A percentile compares a stretch with the other conserved stretches of the same genome.
Evolutionary conservation across 1,140 invertebrate species (phyloP).

Genomic region (Meloidogyne exigua): DNA sequence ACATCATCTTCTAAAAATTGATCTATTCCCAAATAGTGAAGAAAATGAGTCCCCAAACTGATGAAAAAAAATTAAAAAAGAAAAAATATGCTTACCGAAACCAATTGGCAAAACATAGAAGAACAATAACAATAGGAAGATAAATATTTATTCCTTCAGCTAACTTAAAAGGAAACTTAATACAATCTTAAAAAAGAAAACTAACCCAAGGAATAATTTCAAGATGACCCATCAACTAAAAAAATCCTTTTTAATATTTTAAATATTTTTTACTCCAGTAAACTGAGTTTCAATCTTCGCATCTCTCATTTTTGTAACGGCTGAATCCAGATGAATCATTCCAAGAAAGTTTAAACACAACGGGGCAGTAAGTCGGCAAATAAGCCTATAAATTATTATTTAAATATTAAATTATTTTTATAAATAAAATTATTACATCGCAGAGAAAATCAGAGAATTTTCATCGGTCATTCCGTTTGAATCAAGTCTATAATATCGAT

Average conservation of each 20-base stretch:
- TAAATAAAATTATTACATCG: slow-evolving; percentile 70
- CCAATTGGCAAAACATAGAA: slow-evolving; percentile 89
- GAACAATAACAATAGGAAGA: slow-evolving; percentile 91
- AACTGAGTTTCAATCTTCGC: slow-evolving; percentile 62
- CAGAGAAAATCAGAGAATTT: slow-evolving; percentile 95
- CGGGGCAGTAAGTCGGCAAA: slow-evolving; percentile 92
- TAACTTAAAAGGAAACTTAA: background rate
- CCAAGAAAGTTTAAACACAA: slow-evolving; percentile 97
- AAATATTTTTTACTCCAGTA: slow-evolving; percentile 47
- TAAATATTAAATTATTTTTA: slow-evolving; percentile 6
- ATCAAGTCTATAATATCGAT: slow-evolving; percentile 94
- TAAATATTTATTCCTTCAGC: slow-evolving; percentile 98
- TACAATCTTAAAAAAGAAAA: background rate
- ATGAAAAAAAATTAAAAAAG: background rate
- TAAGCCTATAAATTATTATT: slow-evolving; percentile 72
- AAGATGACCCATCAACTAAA: slow-evolving; percentile 98
- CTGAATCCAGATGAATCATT: slow-evolving; percentile 94
- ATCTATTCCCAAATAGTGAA: slow-evolving; percentile 59
- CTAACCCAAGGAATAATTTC: slow-evolving; percentile 88
- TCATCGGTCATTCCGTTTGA: slow-evolving; percentile 96
- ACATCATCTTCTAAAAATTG: slow-evolving; percentile 62
- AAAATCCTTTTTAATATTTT: background rate
- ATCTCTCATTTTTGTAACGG: slow-evolving; percentile 78
- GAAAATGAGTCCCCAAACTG: slow-evolving; percentile 54
- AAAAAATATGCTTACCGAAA: slow-evolving; percentile 67